Conservation (phyloP, 2,797 vertebrate genomes). For the Synanceia verrucosa region DNA sequence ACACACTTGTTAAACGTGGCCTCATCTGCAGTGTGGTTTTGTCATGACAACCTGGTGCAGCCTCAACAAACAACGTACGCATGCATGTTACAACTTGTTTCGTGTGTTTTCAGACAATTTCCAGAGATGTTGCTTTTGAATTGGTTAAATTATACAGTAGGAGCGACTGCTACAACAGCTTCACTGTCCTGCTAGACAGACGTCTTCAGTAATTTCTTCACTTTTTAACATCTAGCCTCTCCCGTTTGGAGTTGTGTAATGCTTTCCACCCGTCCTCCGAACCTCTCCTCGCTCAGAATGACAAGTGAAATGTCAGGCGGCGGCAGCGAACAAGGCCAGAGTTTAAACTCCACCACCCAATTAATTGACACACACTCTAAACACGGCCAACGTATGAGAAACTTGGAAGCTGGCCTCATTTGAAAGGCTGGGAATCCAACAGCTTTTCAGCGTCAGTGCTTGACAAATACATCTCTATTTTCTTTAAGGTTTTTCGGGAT, state of each 20-base stretch:
- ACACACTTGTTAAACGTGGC: constrained; percentile 43
- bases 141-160: constrained; percentile 6
- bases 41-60: constrained; percentile 44
- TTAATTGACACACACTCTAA: constrained; percentile 45
- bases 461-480: constrained; percentile 26
- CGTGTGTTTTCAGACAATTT: background rate
- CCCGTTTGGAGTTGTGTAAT: constrained; percentile 47
- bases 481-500: background rate
- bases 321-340: constrained; percentile 44
- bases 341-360: constrained; percentile 52
- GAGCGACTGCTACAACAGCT: background rate
- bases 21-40: constrained; percentile 53
- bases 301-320: constrained; percentile 45
- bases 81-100: background rate
- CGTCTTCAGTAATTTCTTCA: background rate
- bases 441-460: constrained; percentile 25
- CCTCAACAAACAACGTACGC: constrained; percentile 17
- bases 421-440: constrained; percentile 34
- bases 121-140: background rate
- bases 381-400: constrained; percentile 43
- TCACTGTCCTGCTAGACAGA: background rate
- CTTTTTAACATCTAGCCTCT: constrained; percentile 30
- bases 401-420: constrained; percentile 15
- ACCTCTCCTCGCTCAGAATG: constrained; percentile 26
- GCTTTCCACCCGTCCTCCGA: constrained; percentile 49